Evolutionary conservation across 2,888 invertebrate genomes (phyloP).

Genomic region (Melinaea marsaeus): DNA sequence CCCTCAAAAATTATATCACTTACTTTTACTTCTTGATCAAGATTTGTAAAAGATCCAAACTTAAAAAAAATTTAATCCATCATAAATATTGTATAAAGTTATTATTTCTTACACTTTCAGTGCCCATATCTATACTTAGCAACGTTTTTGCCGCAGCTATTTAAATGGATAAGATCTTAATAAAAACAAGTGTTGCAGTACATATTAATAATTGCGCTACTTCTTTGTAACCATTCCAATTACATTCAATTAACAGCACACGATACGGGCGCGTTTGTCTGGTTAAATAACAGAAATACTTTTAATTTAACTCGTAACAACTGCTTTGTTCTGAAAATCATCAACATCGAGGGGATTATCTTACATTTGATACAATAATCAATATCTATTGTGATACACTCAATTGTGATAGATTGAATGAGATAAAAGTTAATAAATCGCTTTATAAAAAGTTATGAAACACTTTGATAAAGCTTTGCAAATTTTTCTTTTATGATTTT

Average conservation of each 20-base stretch:
- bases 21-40: too few relatives aligned
- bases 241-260: conserved; percentile 48
- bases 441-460: conserved; percentile 2
- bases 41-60: too few relatives aligned
- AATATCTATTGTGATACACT: conserved; percentile 9
- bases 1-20: too few relatives aligned
- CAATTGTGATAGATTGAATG: neutral
- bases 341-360: conserved; percentile 1
- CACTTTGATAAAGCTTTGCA: neutral
- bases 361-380: conserved; percentile 9
- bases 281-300: conserved; percentile 18
- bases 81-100: too few relatives aligned
- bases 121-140: too few relatives aligned
- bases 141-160: conserved; percentile 6
- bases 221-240: conserved; percentile 52
- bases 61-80: too few relatives aligned
- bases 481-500: too few relatives aligned
- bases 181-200: conserved; percentile 38
- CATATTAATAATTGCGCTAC: conserved; percentile 41
- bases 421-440: neutral
- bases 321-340: conserved; percentile 12
- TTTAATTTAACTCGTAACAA: conserved; percentile 17
- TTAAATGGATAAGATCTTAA: conserved; percentile 26
- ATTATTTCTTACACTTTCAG: too few relatives aligned
- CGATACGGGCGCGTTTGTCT: conserved; percentile 13